phyloP scores from a whole-genome alignment of 2,113 vertebrate species.

The Lathamus discolor region DNA sequence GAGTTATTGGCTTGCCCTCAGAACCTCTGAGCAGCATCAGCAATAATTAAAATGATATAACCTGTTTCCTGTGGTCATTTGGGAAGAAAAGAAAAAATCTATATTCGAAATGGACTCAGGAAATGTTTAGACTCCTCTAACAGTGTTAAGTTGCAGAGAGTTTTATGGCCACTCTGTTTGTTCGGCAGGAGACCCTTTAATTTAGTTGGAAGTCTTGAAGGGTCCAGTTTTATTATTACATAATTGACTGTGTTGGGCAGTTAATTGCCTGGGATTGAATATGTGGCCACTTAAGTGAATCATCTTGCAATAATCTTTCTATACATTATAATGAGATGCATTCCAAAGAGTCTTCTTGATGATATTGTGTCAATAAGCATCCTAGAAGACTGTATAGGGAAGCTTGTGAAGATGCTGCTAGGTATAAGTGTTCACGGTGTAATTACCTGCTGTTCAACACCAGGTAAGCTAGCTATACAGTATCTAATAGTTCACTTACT shows the following conservation, averaged over 20 bases:
- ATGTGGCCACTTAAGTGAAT: constrained; percentile 66
- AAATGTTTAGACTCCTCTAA: constrained; percentile 56
- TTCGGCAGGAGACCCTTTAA: constrained; percentile 46
- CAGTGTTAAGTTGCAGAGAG: constrained; percentile 40
- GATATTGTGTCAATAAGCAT: not conserved
- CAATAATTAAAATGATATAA: constrained; percentile 75
- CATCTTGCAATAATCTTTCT: constrained; percentile 37
- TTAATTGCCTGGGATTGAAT: constrained; percentile 70
- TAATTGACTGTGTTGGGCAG: constrained; percentile 60
- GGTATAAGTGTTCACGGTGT: not conserved
- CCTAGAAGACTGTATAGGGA: not conserved
- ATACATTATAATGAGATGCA: constrained; percentile 46
- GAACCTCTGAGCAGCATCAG: constrained; percentile 57
- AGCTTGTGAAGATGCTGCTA: not conserved
- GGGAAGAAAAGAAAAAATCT: constrained; percentile 68
- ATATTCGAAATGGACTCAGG: constrained; percentile 67
- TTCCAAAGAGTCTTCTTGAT: constrained; percentile 35
- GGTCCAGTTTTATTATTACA: constrained; percentile 56
- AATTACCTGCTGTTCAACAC: not conserved
- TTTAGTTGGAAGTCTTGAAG: constrained; percentile 46
- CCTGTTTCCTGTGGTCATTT: constrained; percentile 64
- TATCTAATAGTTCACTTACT: not conserved
- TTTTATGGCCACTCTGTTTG: constrained; percentile 50
- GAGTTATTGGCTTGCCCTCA: constrained; percentile 53
- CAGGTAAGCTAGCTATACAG: not conserved